These are phyloP conservation scores for Horisme vitalbata DNA, from an alignment of 2,888 invertebrate species.

Conservation along the genomic window DNA sequence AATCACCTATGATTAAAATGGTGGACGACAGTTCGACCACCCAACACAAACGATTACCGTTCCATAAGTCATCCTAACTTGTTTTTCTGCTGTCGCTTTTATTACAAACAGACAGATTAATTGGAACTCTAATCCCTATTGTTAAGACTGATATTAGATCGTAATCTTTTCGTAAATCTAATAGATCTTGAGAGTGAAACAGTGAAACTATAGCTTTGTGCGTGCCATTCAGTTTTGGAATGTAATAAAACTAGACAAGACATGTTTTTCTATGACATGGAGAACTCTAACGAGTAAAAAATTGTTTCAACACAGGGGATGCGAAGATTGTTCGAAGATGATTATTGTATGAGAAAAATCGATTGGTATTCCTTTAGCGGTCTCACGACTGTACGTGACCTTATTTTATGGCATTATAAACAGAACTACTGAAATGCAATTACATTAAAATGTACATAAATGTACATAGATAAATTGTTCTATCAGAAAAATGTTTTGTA, in stretches of 20 bases:
- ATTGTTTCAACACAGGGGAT: neutral
- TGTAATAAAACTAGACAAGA: conserved; percentile 14
- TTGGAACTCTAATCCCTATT: conserved; percentile 20
- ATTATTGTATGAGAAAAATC: conserved; percentile 3
- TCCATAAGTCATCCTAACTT: conserved; percentile 31
- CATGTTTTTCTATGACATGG: conserved; percentile 8
- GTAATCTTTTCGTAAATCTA: conserved; percentile 11
- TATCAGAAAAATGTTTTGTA: too few species aligned
- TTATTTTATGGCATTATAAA: neutral
- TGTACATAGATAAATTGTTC: too few species aligned
- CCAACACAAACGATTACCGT: conserved; percentile 28
- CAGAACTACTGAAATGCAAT: too few species aligned
- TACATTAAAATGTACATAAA: too few species aligned
- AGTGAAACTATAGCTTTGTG: conserved; percentile 16
- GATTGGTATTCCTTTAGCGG: conserved; percentile 3
- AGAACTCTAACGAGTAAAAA: neutral
- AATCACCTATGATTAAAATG: too few species aligned
- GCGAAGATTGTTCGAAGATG: conserved; percentile 9
- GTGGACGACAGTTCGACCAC: conserved; percentile 30
- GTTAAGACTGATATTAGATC: conserved; percentile 20
- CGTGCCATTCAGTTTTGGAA: conserved; percentile 13
- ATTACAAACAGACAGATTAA: neutral
- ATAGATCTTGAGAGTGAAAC: conserved; percentile 17
- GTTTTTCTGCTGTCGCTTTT: conserved; percentile 13
- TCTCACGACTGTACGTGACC: conserved; percentile 4